A percentile compares a stretch with the other conserved stretches of the same genome.
Conservation (phyloP, 2,797 vertebrate species). For the Pseudocheirus occidentalis region DNA sequence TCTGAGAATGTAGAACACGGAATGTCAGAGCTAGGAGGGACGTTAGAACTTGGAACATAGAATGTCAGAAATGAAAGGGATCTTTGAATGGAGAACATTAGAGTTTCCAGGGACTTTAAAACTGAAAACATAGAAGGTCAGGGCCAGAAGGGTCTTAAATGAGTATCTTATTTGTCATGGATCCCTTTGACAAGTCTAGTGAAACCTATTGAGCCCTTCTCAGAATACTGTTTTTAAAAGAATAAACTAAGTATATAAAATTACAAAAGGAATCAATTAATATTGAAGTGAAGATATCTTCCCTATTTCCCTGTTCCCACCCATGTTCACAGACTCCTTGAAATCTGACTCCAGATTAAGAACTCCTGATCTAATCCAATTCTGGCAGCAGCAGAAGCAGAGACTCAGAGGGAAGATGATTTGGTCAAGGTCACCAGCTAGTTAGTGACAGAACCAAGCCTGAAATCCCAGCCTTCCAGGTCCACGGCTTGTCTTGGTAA, state of each 20-base stretch:
- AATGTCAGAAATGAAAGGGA: background rate
- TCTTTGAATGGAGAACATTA: background rate
- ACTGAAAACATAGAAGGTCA: background rate
- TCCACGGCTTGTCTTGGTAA: background rate
- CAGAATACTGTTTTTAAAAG: background rate
- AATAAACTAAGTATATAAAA: background rate
- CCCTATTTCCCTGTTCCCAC: background rate
- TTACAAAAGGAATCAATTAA: background rate
- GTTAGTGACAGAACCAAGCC: background rate
- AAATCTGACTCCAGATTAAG: background rate
- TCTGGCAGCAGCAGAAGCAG: background rate
- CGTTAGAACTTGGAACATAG: background rate
- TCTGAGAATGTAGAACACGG: background rate
- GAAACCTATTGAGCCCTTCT: background rate
- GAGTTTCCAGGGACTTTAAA: background rate
- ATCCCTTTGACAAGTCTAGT: background rate
- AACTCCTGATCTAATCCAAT: background rate
- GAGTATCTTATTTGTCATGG: background rate
- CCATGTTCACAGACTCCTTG: background rate
- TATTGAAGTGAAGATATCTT: background rate
- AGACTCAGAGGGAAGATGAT: background rate
- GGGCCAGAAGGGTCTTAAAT: background rate
- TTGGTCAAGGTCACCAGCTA: background rate
- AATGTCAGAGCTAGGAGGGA: background rate
- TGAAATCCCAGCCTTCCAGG: background rate